Evolutionary conservation across 2,113 vertebrate species (phyloP).

Genomic region (Hipposideros armiger): DNA sequence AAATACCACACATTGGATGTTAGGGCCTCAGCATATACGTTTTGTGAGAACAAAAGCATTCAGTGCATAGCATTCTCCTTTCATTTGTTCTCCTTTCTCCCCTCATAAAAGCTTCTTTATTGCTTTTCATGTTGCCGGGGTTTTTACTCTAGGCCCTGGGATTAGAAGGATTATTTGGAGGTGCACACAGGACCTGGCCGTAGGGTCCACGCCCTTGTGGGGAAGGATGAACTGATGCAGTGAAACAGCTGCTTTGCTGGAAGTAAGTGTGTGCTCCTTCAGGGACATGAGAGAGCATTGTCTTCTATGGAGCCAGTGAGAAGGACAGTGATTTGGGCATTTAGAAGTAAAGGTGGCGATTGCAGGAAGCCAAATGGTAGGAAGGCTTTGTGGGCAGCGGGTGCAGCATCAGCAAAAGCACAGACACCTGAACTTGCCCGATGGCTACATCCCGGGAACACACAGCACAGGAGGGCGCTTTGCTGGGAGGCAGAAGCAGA

Average conservation of each 20-base stretch:
- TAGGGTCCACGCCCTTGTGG: too few species aligned
- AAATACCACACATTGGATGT: background rate
- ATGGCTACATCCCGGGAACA: too few species aligned
- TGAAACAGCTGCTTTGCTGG: rapidly evolving
- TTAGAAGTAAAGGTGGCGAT: background rate
- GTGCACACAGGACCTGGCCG: background rate
- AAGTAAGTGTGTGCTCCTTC: rapidly evolving
- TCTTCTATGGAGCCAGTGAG: background rate
- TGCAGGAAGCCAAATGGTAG: background rate
- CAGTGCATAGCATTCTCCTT: background rate
- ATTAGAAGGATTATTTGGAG: background rate
- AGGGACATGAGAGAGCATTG: background rate
- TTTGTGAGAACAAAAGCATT: background rate
- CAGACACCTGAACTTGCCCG: rapidly evolving
- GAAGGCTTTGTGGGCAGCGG: background rate
- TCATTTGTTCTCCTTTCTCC: background rate
- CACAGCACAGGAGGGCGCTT: background rate
- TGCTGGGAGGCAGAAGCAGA: too few species aligned
- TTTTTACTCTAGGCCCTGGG: background rate
- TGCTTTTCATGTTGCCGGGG: background rate
- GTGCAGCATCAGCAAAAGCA: rapidly evolving
- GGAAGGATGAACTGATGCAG: background rate
- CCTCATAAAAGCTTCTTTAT: background rate
- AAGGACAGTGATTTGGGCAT: background rate
- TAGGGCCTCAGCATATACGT: background rate